Evolutionary conservation across 2,888 invertebrate genomes (phyloP), one percentile per base, ranked within the genome.

Genomic region (Rhogogaster chlorosoma): DNA sequence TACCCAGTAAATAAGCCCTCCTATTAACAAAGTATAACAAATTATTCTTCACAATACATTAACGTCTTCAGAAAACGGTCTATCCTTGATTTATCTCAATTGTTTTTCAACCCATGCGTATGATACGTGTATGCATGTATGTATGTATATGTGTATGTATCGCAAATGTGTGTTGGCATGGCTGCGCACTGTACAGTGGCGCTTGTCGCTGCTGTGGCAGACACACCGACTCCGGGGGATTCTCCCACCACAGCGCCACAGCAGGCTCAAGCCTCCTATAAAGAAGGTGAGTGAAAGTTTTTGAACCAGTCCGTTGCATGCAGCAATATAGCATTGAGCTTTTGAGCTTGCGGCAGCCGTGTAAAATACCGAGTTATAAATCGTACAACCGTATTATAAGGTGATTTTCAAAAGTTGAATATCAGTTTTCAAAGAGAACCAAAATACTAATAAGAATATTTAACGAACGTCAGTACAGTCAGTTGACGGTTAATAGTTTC

Each of bases 161-260:
- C 4, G n/a, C 38, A 15, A 53, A 71, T 67, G 18, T 32, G 67
- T 32, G 26, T 64, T 67, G 32, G 67, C 32, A 4, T 32, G 6
- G 67, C 67, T 10, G 22, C 32, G 22, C 38, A 38, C 75, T 80
- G 85, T 83, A 85, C 83, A 71, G 83, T 83, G 85, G 83, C 85
- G 85, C 85, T 85, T 83, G 85, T 38, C 80, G 18, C 70, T 18
- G 42, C 57, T 38, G 85, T 83, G 85, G 85, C 85, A 85, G 85
- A 85, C 85, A 83, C 75, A 45, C 38, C 73, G 85, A 85, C 85
- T 85, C 85, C 85, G 71, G 61, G 78, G 36, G 32, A 64, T 70
- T 73, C 85, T 70, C 73, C 83, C 85, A 83, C 82, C 71, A 26
- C 1, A 42, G 61, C 29, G 15, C n/a, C 57, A 26, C 10, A 18